Conservation (phyloP, 2,113 vertebrate genomes). For the Entelurus aequoreus region DNA sequence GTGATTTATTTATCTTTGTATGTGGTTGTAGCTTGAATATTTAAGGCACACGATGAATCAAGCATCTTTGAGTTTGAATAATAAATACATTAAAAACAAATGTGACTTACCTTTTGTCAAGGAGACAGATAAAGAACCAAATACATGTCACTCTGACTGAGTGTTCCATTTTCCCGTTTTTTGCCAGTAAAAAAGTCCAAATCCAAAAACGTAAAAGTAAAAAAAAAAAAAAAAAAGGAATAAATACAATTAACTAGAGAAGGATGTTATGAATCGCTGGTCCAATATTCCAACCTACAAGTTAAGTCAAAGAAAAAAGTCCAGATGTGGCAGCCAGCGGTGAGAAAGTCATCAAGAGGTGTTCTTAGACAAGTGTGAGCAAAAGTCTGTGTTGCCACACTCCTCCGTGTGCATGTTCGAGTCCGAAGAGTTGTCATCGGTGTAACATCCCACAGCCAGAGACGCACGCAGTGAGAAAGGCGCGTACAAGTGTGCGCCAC, state of each 20-base stretch:
- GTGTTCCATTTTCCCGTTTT: constrained; percentile 55
- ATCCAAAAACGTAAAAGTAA: not conserved
- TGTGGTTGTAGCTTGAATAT: too few relatives aligned
- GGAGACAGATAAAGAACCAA: constrained; percentile 54
- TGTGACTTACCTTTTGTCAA: constrained; percentile 67
- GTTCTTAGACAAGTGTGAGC: constrained; percentile 44
- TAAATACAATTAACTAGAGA: not conserved
- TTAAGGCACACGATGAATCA: too few relatives aligned
- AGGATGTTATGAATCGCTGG: constrained; percentile 21
- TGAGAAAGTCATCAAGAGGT: constrained; percentile 58
- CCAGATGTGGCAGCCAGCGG: constrained; percentile 58
- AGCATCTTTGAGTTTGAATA: too few relatives aligned
- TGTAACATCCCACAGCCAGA: constrained; percentile 44
- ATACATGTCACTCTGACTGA: constrained; percentile 55
- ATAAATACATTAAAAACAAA: too few relatives aligned
- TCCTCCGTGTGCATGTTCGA: constrained; percentile 45
- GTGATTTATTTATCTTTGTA: too few relatives aligned
- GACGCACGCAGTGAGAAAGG: constrained; percentile 23
- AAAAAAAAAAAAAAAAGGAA: not conserved
- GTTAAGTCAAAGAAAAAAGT: constrained; percentile 13
- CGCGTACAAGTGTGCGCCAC: constrained; percentile 51
- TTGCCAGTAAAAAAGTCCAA: constrained; percentile 3
- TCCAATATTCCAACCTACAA: constrained; percentile 39
- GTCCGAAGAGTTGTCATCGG: constrained; percentile 35
- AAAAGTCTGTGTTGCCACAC: constrained; percentile 24